Evolutionary conservation across 2,113 vertebrate genomes (phyloP).

Genomic region (Gavia stellata): DNA sequence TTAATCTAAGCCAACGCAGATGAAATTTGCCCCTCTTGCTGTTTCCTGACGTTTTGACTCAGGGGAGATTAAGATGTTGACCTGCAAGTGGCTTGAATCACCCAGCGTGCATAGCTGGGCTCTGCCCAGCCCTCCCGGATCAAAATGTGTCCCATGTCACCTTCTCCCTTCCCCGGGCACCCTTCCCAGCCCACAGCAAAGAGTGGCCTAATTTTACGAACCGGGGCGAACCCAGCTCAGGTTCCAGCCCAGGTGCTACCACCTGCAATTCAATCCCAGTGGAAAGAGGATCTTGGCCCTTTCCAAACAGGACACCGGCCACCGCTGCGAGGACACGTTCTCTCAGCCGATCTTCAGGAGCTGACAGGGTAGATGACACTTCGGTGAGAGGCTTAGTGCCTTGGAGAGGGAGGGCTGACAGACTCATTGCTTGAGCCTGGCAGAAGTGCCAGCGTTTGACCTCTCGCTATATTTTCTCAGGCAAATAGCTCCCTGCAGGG

Average conservation of each 20-base stretch:
- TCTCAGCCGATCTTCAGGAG: conserved; percentile 21
- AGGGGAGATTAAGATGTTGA: background rate
- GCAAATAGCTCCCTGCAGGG: background rate
- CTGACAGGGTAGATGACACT: conserved; percentile 42
- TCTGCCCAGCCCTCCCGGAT: background rate
- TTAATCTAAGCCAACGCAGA: background rate
- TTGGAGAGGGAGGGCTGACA: conserved; percentile 61
- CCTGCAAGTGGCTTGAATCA: background rate
- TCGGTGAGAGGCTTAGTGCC: conserved; percentile 1
- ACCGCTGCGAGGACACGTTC: background rate
- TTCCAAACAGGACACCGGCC: background rate
- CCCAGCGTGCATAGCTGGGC: background rate
- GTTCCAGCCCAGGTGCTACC: background rate
- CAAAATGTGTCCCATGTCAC: background rate
- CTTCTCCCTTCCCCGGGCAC: background rate
- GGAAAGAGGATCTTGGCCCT: conserved; percentile 41
- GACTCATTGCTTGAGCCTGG: conserved; percentile 15
- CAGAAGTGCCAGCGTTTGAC: background rate
- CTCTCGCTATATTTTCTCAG: background rate
- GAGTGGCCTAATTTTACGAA: background rate
- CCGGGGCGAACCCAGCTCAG: background rate
- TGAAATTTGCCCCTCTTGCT: background rate
- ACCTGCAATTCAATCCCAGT: conserved; percentile 41
- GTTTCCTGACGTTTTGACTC: background rate
- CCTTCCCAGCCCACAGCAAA: background rate